Base-by-base conservation (phyloP, 2,888 invertebrate species). In the Hybos culiciformis region DNA sequence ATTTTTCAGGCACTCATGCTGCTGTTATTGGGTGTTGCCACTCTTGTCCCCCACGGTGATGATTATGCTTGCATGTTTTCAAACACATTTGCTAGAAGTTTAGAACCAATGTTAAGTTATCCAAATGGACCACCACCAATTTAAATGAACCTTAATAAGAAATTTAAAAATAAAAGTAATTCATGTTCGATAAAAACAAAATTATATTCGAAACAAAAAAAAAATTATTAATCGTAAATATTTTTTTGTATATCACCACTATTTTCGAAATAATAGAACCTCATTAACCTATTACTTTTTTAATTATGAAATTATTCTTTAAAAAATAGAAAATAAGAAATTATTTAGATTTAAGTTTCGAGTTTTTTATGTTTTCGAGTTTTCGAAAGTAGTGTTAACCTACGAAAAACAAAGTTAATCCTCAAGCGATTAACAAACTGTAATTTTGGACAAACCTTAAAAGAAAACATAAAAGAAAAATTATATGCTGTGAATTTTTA, bases 121-220 rank as follows among this genome's bases (percentile, higher is more conserved):
- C 84, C 86, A 18, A 83, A 93, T 62, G 93, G 94, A 50, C 91
- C 92, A 39, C 96, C 94, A 45, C 94, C 96, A 41, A 77, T 87
- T 47, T 92, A 80, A 68, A n/a, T 26, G 2, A 4, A 36, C 19
- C 17, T 34, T 32, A 32, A 32, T 17, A 15, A 32, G 18, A 8
- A 24, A 8, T 24, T 8, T 24, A 8, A 24, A 24, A 8, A 24
- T 8, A 8, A 6, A 24, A 24, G 24, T 8, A 8, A 24, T 11
- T 8, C 6, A 24, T 24, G 24, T 8, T 24, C 7, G 24, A 24
- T 24, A 24, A 24, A 6, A 24, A 24, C 6, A 24, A 24, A 8
- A 8, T 24, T 24, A 24, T 8, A 24, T 24, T 24, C 11, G 11
- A 11, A 24, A 24, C 11, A 24, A 24, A 8, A 29, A 29, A 29